Percentiles rank a stretch among this genome's conserved stretches.
These are phyloP conservation scores for Torymus texanus DNA, from an alignment of 2,888 invertebrate species.

Conservation along the genomic window DNA sequence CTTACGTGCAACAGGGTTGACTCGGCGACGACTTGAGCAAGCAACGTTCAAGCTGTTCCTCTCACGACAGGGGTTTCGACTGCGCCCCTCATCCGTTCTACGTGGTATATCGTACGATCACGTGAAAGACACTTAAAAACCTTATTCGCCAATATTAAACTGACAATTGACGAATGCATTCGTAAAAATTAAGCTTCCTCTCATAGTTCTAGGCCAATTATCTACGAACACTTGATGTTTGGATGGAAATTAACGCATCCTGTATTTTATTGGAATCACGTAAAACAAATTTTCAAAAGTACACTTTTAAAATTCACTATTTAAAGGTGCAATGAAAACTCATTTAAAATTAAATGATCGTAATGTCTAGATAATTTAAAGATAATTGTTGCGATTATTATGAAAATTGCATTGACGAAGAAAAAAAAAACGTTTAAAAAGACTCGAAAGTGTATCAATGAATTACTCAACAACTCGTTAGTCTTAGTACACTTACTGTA, in stretches of 20 bases:
- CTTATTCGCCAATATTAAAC: conserved; percentile 23
- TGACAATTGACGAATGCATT: conserved; percentile 33
- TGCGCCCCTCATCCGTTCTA: conserved; percentile 33
- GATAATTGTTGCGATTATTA: conserved; percentile 32
- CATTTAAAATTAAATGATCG: not conserved
- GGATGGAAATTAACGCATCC: conserved; percentile 19
- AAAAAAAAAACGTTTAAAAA: conserved; percentile 14
- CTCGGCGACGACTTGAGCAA: conserved; percentile 63
- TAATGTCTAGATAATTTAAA: conserved; percentile 8
- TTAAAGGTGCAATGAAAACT: conserved; percentile 18
- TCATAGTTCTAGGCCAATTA: conserved; percentile 19
- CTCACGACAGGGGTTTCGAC: conserved; percentile 52
- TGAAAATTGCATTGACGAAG: conserved; percentile 14
- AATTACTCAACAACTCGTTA: conserved; percentile 32
- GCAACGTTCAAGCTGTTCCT: conserved; percentile 55
- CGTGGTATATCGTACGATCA: conserved; percentile 33
- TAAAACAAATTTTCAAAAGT: conserved; percentile 3
- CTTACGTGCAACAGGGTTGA: conserved; percentile 73
- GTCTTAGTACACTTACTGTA: conserved; percentile 41
- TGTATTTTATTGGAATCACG: conserved; percentile 6
- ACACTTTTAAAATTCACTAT: not conserved
- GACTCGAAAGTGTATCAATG: conserved; percentile 28
- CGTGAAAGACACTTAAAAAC: conserved; percentile 26
- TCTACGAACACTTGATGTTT: conserved; percentile 18
- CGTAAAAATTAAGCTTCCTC: conserved; percentile 31